phyloP scores from a whole-genome alignment of 2,113 vertebrate genomes.

The Rhagologus leucostigma region DNA sequence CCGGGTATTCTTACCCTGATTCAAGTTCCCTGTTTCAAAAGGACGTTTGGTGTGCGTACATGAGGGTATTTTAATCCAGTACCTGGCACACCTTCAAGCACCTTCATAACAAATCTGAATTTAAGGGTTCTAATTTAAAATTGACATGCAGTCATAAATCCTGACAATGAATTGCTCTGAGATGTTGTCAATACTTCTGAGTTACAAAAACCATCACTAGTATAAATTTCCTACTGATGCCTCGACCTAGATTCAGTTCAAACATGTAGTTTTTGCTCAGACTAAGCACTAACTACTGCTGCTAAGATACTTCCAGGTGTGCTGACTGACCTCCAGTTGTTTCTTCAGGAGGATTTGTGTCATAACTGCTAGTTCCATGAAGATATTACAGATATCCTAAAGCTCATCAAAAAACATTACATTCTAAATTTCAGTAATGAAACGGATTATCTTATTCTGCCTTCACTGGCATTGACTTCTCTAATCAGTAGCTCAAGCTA shows the following conservation, averaged over 20 bases:
- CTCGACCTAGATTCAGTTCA: neutral
- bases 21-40: neutral
- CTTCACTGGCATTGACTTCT: neutral
- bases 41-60: accelerated
- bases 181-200: neutral
- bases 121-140: neutral
- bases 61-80: neutral
- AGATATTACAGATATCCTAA: neutral
- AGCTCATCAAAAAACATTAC: neutral
- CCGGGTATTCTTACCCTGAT: neutral
- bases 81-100: neutral
- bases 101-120: neutral
- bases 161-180: neutral
- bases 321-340: neutral
- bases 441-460: neutral
- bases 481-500: neutral
- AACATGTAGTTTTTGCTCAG: neutral
- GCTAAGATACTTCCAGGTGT: neutral
- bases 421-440: neutral
- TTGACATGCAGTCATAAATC: neutral
- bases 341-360: neutral
- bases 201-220: neutral
- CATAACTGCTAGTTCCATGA: neutral
- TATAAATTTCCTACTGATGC: neutral
- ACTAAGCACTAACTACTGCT: neutral